Evolutionary conservation across 2,797 vertebrate species (phyloP).

Genomic region (Chelidonichthys spinosus): DNA sequence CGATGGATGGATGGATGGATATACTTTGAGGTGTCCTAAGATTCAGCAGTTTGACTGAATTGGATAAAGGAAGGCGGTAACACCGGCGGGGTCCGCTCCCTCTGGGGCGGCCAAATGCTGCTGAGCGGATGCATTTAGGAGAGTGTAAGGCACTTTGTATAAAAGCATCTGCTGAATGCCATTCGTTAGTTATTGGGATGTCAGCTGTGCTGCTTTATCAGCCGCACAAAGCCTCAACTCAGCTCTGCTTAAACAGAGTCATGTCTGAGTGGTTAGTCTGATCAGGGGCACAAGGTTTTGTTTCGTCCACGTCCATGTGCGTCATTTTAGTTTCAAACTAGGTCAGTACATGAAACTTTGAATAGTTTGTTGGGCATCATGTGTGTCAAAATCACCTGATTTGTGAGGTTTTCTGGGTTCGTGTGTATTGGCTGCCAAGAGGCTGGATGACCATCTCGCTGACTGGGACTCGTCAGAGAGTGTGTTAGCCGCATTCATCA

Average conservation of each 20-base stretch:
- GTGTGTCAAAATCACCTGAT: not conserved
- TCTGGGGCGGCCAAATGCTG: slow-evolving; percentile 12
- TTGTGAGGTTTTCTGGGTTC: not conserved
- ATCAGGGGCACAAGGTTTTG: slow-evolving; percentile 6
- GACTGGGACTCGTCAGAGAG: not conserved
- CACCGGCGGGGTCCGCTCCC: slow-evolving; percentile 5
- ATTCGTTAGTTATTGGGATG: slow-evolving; percentile 21
- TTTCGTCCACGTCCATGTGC: slow-evolving; percentile 18
- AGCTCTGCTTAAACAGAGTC: slow-evolving; percentile 34
- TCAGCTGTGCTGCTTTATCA: slow-evolving; percentile 20
- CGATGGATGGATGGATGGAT: not conserved
- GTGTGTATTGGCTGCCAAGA: not conserved
- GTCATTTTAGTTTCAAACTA: slow-evolving; percentile 12
- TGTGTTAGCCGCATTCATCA: not conserved
- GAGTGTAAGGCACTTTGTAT: slow-evolving; percentile 33
- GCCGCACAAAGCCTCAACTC: slow-evolving; percentile 14
- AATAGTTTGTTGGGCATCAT: not conserved
- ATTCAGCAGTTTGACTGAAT: slow-evolving; percentile 1
- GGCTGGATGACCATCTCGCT: not conserved
- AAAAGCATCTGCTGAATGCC: slow-evolving; percentile 41
- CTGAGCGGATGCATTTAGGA: slow-evolving; percentile 29
- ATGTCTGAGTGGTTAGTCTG: slow-evolving; percentile 22
- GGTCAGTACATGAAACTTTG: slow-evolving; percentile 23
- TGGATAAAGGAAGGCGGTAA: slow-evolving; percentile 9
- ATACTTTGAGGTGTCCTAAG: not conserved